Conservation (phyloP, 2,113 vertebrate genomes). For the Agapornis roseicollis region DNA sequence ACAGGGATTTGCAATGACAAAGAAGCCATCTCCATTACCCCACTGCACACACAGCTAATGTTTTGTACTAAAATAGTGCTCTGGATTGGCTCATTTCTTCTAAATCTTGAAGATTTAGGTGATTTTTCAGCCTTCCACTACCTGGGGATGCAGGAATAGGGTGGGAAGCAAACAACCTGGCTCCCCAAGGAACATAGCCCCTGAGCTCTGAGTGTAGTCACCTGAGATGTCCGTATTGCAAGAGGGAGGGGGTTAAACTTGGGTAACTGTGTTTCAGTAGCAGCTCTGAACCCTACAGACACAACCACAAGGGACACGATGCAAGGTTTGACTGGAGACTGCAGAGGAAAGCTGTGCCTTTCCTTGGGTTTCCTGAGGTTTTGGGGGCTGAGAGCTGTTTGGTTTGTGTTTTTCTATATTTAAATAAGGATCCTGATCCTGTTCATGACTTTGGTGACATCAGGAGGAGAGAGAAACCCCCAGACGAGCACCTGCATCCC, state of each 20-base stretch:
- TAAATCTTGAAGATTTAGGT: neutral
- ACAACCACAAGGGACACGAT: rapidly evolving
- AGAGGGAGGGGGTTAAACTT: neutral
- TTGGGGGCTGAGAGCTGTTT: too few species aligned
- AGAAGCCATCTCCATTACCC: neutral
- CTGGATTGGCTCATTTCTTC: neutral
- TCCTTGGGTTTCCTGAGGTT: too few species aligned
- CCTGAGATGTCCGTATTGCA: rapidly evolving
- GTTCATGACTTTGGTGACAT: neutral
- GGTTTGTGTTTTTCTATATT: rapidly evolving
- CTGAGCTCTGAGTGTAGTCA: rapidly evolving
- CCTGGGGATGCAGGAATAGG: rapidly evolving
- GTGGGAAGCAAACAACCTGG: neutral
- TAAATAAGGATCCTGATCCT: neutral
- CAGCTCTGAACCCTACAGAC: neutral
- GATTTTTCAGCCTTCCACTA: neutral
- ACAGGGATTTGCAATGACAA: rapidly evolving
- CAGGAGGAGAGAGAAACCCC: neutral
- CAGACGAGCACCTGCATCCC: rapidly evolving
- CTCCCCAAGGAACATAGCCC: neutral
- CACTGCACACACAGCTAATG: neutral
- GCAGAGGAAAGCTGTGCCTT: rapidly evolving
- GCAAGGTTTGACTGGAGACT: neutral
- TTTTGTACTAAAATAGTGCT: neutral
- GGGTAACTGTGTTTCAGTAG: neutral